Evolutionary conservation across 2,113 vertebrate species (phyloP), one percentile per base, ranked within the genome.

Genomic region (Eupsittula cactorum): DNA sequence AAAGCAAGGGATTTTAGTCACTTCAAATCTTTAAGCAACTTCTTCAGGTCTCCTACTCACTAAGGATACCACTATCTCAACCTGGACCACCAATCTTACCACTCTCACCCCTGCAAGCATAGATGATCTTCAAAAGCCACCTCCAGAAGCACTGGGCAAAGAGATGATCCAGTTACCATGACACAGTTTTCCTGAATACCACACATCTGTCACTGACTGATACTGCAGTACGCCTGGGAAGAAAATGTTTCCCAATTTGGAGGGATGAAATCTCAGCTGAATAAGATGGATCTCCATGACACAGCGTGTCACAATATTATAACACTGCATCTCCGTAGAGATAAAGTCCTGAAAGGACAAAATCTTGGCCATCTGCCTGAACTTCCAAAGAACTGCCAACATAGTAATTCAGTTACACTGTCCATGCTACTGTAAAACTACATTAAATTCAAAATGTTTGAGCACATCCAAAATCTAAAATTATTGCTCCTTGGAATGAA

Each of bases 391-490:
- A 93, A 68, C 52, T 90, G 89, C 91, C 97, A 94, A 63, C 82
- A 78, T 37, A 77, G 42, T 81, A 76, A 96, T 88, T 87, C 60
- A 92, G 65, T 92, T 94, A 76, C 10, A 23, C 13, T 86, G 85
- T 35, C 86, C 41, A 53, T 85, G 91, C 82, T 53, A 44, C 92
- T 69, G 86, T 74, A 97, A 97, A 97, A 93, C 92, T 13, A 75
- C 92, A 96, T 82, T 88, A 82, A 79, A 90, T 69, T 67, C 77
- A 83, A 84, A 90, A 82, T 67, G 74, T 91, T 75, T 91, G 55
- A 96, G 80, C 5, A 8, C 80, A 92, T 79, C 63, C 91, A 94
- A 90, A 96, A 95, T 88, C 93, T 77, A 91, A 91, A 95, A 93
- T 78, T 82, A 92, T 90, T 82, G 88, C 33, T 90, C 89, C 63